phyloP scores from a whole-genome alignment of 2,888 invertebrate genomes.

The Lamellibrachia satsuma region DNA sequence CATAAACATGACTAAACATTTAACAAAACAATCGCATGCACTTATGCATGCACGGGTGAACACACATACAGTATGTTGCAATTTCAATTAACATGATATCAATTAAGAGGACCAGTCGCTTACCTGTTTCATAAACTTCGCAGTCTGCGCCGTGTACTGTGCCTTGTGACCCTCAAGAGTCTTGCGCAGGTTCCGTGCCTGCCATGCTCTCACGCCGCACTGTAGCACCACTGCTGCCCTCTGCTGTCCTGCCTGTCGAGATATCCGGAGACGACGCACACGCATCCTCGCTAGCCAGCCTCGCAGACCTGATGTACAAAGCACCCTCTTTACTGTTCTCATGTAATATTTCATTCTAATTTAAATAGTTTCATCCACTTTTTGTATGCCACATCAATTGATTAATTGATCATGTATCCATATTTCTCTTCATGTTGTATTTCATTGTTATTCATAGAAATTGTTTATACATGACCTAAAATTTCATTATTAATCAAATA shows the following conservation, averaged over 20 bases:
- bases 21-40: not conserved
- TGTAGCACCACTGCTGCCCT: not conserved
- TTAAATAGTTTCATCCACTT: too few species aligned
- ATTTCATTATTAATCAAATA: too few species aligned
- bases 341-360: not conserved
- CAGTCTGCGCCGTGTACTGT: conserved; percentile 82
- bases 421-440: too few species aligned
- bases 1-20: not conserved
- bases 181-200: not conserved
- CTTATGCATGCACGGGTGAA: not conserved
- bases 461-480: too few species aligned
- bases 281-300: conserved; percentile 29
- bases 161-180: conserved; percentile 74
- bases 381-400: too few species aligned
- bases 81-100: not conserved
- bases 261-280: conserved; percentile 21
- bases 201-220: not conserved
- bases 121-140: conserved; percentile 89
- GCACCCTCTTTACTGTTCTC: not conserved
- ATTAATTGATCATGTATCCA: too few species aligned
- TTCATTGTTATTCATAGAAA: too few species aligned
- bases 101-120: not conserved
- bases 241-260: not conserved
- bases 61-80: not conserved
- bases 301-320: conserved; percentile 28